Evolutionary conservation across 1,140 invertebrate species (phyloP).

Genomic region (Drosophila lacteicornis): DNA sequence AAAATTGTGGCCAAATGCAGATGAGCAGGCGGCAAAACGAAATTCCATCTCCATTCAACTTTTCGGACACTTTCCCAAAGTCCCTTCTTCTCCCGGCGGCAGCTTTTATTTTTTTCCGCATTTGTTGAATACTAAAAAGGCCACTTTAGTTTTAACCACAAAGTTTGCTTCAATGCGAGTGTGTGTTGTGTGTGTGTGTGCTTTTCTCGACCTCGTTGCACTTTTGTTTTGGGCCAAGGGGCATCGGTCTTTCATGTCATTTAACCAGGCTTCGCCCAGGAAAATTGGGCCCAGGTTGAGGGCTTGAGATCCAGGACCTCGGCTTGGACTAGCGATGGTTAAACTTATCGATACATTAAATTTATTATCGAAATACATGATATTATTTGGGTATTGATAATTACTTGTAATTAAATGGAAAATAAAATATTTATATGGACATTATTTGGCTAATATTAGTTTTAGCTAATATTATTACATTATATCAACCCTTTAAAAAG

Average conservation of each 20-base stretch:
- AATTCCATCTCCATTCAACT: slow-evolving; percentile 71
- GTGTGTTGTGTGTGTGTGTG: slow-evolving; percentile 11
- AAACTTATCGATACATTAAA: not conserved
- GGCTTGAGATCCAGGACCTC: slow-evolving; percentile 6
- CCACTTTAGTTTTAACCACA: slow-evolving; percentile 81
- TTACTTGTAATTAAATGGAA: not conserved
- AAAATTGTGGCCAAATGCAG: slow-evolving; percentile 77
- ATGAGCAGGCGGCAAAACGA: slow-evolving; percentile 59
- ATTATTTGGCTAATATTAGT: too few relatives aligned
- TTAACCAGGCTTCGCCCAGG: slow-evolving; percentile 68
- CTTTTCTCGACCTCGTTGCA: slow-evolving; percentile 67
- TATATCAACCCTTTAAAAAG: too few relatives aligned
- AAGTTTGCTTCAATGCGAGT: slow-evolving; percentile 57
- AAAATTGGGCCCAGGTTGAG: slow-evolving; percentile 27
- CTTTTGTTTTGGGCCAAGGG: slow-evolving; percentile 60
- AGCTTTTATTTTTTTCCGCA: slow-evolving; percentile 16
- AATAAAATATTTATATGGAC: too few relatives aligned
- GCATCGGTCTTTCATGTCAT: slow-evolving; percentile 76
- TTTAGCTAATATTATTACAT: not conserved
- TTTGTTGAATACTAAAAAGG: slow-evolving; percentile 76
- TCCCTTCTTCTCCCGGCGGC: slow-evolving; percentile 8
- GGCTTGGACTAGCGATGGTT: not conserved
- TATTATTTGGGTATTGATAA: not conserved
- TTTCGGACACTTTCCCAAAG: slow-evolving; percentile 64
- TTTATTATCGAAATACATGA: not conserved